phyloP scores from a whole-genome alignment of 2,888 invertebrate genomes.

The Pilophorus perplexus region DNA sequence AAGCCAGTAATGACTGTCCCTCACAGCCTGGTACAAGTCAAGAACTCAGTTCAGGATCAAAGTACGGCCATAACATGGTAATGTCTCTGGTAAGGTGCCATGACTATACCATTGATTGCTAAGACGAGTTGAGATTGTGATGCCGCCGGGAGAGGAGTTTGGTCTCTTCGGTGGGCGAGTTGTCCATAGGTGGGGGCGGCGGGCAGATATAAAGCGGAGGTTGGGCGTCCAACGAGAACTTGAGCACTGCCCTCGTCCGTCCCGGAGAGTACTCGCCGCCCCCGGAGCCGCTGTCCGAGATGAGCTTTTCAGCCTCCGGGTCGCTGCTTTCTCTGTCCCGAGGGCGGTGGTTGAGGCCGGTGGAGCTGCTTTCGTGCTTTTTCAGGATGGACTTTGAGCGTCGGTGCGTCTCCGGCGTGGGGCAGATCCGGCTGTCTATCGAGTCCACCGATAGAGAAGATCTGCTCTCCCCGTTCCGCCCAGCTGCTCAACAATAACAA shows the following conservation, averaged over 20 bases:
- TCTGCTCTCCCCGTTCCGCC: slow-evolving; percentile 61
- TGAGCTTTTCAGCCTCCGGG: slow-evolving; percentile 72
- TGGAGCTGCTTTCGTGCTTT: slow-evolving; percentile 62
- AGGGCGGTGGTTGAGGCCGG: slow-evolving; percentile 52
- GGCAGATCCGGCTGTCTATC: slow-evolving; percentile 62
- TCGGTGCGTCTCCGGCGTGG: slow-evolving; percentile 64
- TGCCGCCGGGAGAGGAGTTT: slow-evolving; percentile 50
- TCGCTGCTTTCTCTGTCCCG: slow-evolving; percentile 57
- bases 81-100: too few species aligned
- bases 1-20: too few species aligned
- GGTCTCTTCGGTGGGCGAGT: slow-evolving; percentile 58
- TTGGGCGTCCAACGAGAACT: slow-evolving; percentile 51
- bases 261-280: slow-evolving; percentile 54
- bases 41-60: too few species aligned
- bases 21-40: too few species aligned
- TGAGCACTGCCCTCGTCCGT: slow-evolving; percentile 49
- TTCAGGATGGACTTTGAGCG: slow-evolving; percentile 74
- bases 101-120: slow-evolving; percentile 49
- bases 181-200: slow-evolving; percentile 57
- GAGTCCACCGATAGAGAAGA: slow-evolving; percentile 69
- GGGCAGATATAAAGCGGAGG: slow-evolving; percentile 57
- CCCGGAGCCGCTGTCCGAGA: slow-evolving; percentile 65
- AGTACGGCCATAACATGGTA: too few species aligned
- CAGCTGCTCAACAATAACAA: slow-evolving; percentile 51
- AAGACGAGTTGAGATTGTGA: slow-evolving; percentile 47